Evolutionary conservation across 2,888 invertebrate species (phyloP).

Genomic region (Cenopis cana): DNA sequence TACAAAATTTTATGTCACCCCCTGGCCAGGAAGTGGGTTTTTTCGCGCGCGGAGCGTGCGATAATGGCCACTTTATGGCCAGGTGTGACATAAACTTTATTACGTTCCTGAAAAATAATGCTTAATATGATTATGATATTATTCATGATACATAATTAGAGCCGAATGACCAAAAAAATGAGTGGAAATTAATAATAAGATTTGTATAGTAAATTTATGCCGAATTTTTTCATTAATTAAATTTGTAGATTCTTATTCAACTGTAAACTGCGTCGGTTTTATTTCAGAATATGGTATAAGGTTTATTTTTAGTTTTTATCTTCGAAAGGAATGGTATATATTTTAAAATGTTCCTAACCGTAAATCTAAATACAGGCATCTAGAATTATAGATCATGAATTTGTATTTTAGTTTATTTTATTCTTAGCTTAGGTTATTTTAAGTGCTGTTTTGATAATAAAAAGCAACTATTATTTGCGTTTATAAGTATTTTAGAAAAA

Average conservation of each 20-base stretch:
- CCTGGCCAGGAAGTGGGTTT: too few relatives aligned
- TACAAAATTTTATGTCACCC: too few relatives aligned
- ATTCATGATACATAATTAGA: too few relatives aligned
- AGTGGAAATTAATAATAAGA: not conserved
- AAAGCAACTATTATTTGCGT: too few relatives aligned
- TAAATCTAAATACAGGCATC: not conserved
- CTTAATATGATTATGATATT: not conserved
- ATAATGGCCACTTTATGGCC: too few relatives aligned
- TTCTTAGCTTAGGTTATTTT: too few relatives aligned
- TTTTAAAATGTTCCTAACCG: not conserved
- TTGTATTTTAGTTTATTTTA: not conserved
- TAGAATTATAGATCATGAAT: not conserved
- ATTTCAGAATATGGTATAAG: not conserved
- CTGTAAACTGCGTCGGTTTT: not conserved
- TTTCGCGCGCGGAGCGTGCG: too few relatives aligned
- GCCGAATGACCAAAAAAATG: constrained; percentile 2
- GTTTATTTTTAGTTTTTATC: not conserved
- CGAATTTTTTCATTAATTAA: not conserved
- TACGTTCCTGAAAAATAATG: not conserved
- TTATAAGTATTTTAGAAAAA: not conserved
- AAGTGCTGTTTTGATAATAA: too few relatives aligned
- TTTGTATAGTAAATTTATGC: not conserved
- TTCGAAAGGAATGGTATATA: not conserved
- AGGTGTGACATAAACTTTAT: not conserved
- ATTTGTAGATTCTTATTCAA: not conserved